Evolutionary conservation across 1,140 invertebrate species (phyloP), one percentile per base, ranked within the genome.

Genomic region (Drosophila serrata): DNA sequence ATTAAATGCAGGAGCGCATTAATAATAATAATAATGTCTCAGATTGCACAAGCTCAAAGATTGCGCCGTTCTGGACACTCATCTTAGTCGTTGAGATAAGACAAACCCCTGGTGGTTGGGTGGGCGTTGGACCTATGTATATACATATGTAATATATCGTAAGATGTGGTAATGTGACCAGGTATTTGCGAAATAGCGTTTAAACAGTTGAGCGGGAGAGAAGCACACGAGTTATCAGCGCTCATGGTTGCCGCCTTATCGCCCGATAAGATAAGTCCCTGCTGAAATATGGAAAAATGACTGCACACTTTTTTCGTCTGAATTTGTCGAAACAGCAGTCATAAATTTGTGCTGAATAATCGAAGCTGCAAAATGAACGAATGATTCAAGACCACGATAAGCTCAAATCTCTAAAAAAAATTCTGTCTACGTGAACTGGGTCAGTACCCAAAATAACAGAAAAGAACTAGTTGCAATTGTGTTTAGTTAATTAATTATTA

Each of bases 201-300:
- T 40, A 35, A 49, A 40, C 2, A 7, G 22, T 46, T n/a, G 45
- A 48, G 24, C 15, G 46, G 13, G 56, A 45, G 40, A 51, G 46
- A 27, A 11, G 31, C 29, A 60, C 69, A 51, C 55, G 46, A 60
- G 55, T 39, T 22, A 33, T 53, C 46, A 39, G 29, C 42, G 11
- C 6, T 24, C 2, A 4, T 24, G 24, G 2, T 4, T 24, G 33
- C 51, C 19, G n/a, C 46, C 75, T 77, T 79, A 72, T 74, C 51
- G 53, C 35, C 35, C 33, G 79, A 79, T 80, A 42, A 65, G 69
- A 75, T 81, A 81, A 78, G 40, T 61, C 19, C 37, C 27, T 27
- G 59, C 31, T 62, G 55, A 77, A 82, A 77, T 69, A 62, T 78
- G 35, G 43, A 69, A 77, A 77, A 61, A 49, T 78, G 77, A 81